Base-by-base conservation (phyloP, 2,113 vertebrate genomes). In the Lamprologus callipterus region DNA sequence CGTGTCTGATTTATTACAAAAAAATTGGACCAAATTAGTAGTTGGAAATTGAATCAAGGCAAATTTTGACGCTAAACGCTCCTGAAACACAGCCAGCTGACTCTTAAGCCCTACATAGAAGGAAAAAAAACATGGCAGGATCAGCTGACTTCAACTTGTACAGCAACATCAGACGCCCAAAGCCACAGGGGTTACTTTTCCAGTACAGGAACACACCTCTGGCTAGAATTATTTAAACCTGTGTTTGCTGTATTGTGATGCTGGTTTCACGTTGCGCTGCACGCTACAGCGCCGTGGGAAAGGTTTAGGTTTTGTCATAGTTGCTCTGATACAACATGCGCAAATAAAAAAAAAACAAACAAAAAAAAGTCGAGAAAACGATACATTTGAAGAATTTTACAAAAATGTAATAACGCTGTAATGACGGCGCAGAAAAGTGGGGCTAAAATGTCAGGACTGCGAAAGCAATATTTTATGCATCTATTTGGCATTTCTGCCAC, bases 161-260 rank as follows among this genome's bases (percentile, higher is more conserved):
- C 55, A 83, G 68, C 63, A 91, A 81, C 68, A 83, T 73, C 54
- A 45, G 42, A 88, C 2, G 28, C 79, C 90, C 83, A 58, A 82
- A 89, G 86, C 82, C 81, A 87, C 63, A n/a, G 54, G 45, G 81
- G 88, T 85, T 82, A 78, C 75, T 85, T 83, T 88, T 54, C 70
- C 49, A 81, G 85, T n/a, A 42, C 49, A 84, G 82, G 73, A 88
- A 89, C 87, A 85, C 14, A 83, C 83, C 86, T 84, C 57, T 26
- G 65, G 86, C 80, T 85, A 83, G 47, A 91, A 88, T 88, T 82
- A 90, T 81, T 88, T 81, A 91, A 89, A 85, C 85, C 33, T 86
- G 78, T 14, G 21, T 87, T 84, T 58, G 65, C 55, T 81, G 68
- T 84, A 80, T 84, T 45, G 45, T 70, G 37, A 81, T 80, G 63